phyloP scores from a whole-genome alignment of 2,797 vertebrate genomes.

The Heteromormyrus szaboi region DNA sequence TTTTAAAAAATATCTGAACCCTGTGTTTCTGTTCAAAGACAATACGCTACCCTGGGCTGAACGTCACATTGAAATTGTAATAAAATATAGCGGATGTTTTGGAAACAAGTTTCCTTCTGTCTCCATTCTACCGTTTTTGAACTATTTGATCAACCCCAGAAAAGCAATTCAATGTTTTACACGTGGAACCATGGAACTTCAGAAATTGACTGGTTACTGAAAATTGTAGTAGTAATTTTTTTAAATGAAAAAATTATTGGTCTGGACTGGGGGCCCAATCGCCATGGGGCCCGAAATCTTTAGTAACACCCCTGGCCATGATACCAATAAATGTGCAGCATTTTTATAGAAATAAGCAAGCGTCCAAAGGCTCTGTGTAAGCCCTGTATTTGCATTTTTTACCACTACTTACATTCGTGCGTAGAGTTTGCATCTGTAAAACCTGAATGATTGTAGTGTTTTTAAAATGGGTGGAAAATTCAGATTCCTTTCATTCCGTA shows the following conservation, averaged over 20 bases:
- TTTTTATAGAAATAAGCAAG: not conserved
- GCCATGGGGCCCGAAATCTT: not conserved
- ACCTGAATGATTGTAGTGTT: not conserved
- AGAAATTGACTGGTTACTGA: not conserved
- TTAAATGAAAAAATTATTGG: not conserved
- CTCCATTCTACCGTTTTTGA: not conserved
- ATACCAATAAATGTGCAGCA: not conserved
- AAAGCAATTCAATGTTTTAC: not conserved
- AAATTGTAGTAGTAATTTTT: not conserved
- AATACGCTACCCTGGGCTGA: too few species aligned
- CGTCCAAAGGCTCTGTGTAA: not conserved
- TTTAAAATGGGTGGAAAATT: not conserved
- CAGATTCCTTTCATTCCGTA: not conserved
- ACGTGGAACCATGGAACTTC: not conserved
- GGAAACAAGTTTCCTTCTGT: too few species aligned
- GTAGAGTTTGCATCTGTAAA: not conserved
- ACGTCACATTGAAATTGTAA: too few species aligned
- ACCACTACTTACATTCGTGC: not conserved
- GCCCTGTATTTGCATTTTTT: not conserved
- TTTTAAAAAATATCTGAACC: too few species aligned
- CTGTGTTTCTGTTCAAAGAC: too few species aligned
- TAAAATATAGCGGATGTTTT: too few species aligned
- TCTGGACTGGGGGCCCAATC: not conserved
- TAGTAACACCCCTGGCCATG: not conserved
- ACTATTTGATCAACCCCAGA: not conserved